Evolutionary conservation across 2,113 vertebrate species (phyloP).

Genomic region (Semicossyphus pulcher): DNA sequence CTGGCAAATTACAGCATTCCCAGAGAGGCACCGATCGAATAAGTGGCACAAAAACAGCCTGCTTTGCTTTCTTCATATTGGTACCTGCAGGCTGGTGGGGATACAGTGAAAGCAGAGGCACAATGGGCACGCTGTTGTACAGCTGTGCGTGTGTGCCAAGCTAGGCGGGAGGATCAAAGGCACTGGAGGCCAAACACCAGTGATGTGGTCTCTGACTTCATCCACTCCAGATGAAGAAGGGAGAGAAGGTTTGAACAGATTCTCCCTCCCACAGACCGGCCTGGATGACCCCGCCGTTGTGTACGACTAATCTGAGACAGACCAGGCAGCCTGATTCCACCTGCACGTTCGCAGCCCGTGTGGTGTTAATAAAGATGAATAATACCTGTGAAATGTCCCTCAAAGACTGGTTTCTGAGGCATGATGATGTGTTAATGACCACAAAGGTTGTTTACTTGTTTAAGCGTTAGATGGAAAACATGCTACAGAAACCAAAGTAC

Average conservation of each 20-base stretch:
- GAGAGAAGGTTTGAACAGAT: slow-evolving; percentile 56
- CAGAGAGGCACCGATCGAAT: slow-evolving; percentile 69
- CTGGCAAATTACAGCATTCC: slow-evolving; percentile 70
- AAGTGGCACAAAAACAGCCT: slow-evolving; percentile 55
- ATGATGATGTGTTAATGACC: not conserved
- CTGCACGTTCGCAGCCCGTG: slow-evolving; percentile 42
- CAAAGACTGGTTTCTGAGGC: slow-evolving; percentile 12
- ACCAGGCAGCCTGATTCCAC: slow-evolving; percentile 62
- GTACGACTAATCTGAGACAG: slow-evolving; percentile 90
- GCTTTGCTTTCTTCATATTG: slow-evolving; percentile 53
- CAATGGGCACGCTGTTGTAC: slow-evolving; percentile 82
- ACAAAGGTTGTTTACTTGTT: slow-evolving; percentile 41
- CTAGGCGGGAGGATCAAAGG: slow-evolving; percentile 90
- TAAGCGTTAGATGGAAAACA: slow-evolving; percentile 47
- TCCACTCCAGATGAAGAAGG: slow-evolving; percentile 90
- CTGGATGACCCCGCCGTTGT: slow-evolving; percentile 78
- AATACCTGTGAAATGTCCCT: not conserved
- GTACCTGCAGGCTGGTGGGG: slow-evolving; percentile 56
- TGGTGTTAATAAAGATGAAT: not conserved
- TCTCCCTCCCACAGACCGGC: slow-evolving; percentile 83
- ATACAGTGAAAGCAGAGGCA: slow-evolving; percentile 42
- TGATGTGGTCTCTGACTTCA: slow-evolving; percentile 95
- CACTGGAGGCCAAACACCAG: slow-evolving; percentile 87
- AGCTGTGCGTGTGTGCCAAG: slow-evolving; percentile 87
- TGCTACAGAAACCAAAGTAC: slow-evolving; percentile 10